Base-by-base conservation (phyloP, 2,113 vertebrate species). In the Fulica atra region DNA sequence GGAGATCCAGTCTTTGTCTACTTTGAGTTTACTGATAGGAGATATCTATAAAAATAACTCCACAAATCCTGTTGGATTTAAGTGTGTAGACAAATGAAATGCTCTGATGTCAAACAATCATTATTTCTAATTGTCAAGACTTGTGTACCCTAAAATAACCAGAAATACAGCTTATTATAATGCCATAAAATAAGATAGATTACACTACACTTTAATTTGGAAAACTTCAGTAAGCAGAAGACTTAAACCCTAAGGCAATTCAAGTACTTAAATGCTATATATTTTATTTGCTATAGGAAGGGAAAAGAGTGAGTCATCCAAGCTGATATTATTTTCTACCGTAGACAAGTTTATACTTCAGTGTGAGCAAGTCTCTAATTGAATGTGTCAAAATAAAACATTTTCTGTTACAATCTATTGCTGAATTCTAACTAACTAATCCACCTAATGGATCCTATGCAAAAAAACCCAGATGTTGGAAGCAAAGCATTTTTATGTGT, bases 241-340 rank as follows among this genome's bases (percentile, higher is more conserved):
- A 71, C 35, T 89, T 82, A 84, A 84, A 66, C 25, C 86, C 76
- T 84, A 88, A 83, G 81, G 81, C 84, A 94, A 44, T 81, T 80
- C 17, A 83, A 50, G 56, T 91, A 72, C 57, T 88, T 93, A 48
- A 74, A 87, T 72, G 9, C 3, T 59, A 21, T 56, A 25, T 71
- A 46, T 77, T 78, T 88, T 92, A n/a, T 73, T 93, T n/a, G 8
- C 16, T 74, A 21, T 51, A 64, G 20, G n/a, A 87, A 89, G 4
- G 35, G 11, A 81, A 92, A 88, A 81, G 11, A 60, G 6, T 85
- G 86, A 87, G 44, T 86, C 73, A 95, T 78, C 31, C 82, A 78
- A 61, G 19, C 59, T 50, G 33, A 46, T 29, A 24, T 23, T 88
- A 66, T 82, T 92, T 95, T 91, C 56, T 36, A 63, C 29, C 16